These are phyloP conservation scores for Ashinkailepas kermadecensis DNA, from an alignment of 2,888 invertebrate genomes.

Conservation along the genomic window DNA sequence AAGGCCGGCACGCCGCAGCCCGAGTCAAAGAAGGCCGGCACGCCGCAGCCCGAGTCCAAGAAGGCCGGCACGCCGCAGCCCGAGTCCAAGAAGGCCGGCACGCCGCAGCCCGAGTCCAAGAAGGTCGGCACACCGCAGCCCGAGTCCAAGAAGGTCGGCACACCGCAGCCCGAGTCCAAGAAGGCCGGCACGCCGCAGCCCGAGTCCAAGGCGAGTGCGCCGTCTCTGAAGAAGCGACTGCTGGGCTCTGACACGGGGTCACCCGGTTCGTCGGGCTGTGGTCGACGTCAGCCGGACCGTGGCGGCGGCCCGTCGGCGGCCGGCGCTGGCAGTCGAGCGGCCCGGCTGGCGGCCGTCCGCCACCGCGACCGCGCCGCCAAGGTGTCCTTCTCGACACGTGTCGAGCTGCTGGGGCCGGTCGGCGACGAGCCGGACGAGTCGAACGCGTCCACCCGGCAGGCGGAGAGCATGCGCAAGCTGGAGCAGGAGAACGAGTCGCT, in stretches of 20 bases:
- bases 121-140: background rate
- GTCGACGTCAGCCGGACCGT: too few species aligned
- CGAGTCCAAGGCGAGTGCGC: background rate
- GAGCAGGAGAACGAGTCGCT: constrained; percentile 19
- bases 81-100: too few species aligned
- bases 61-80: background rate
- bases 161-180: background rate
- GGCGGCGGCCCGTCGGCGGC: background rate
- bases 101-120: background rate
- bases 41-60: background rate
- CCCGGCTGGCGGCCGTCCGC: constrained; percentile 3
- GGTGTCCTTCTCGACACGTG: constrained; percentile 4
- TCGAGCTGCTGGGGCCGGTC: background rate
- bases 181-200: background rate
- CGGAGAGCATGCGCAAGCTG: constrained; percentile 20
- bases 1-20: background rate
- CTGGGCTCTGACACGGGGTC: too few species aligned
- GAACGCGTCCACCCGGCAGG: background rate
- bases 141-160: background rate
- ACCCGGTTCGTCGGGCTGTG: too few species aligned
- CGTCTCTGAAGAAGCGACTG: background rate
- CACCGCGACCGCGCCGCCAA: constrained; percentile 12
- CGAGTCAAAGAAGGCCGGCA: background rate
- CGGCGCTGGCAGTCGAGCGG: background rate
- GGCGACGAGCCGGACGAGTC: background rate